Base-by-base conservation (phyloP, 2,888 invertebrate species). In the Aplocera efformata region DNA sequence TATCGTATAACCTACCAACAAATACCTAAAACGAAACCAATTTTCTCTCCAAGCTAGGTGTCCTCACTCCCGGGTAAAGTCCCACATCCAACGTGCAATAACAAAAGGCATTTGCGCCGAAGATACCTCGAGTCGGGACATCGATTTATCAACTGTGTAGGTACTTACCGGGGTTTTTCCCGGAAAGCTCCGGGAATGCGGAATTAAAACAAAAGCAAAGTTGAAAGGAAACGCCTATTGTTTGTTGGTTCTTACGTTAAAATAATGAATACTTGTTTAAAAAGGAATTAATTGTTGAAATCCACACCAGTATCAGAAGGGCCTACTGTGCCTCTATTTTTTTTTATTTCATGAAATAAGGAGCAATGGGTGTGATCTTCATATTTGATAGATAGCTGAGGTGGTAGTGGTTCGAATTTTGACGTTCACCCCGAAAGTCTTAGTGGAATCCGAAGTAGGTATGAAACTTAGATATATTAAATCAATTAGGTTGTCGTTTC, bases 41-140 rank as follows among this genome's bases (percentile, higher is more conserved):
- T 33, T 42, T 43, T 26, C 30, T 33, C 29, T 38, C 22, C 10
- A n/a, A 34, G 4, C 3, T 8, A 25, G 25, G 9, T 1, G 9
- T 6, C 9, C 6, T 9, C 8, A 27, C 24, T 36, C 29, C 26
- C 10, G n/a, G 13, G 23, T 9, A 13, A 29, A 35, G 22, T 34
- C 20, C 27, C 27, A 35, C 39, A 35, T 43, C 22, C 8, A 25
- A 30, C 38, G 11, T 28, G 20, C 35, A 33, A 44, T 44, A 44
- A 39, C 41, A 56, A 50, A 41, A 37, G 53, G 42, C 48, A 40
- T 53, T 56, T 51, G 50, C 48, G 37, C 41, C 52, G 47, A 52
- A 53, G 45, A 48, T 49, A 50, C 40, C 36, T 24, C 24, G 25
- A 42, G 50, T 37, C 32, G 46, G 38, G 45, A 53, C 57, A 59